phyloP scores from a whole-genome alignment of 2,797 vertebrate species.

The Sebastes kiyomatsui region DNA sequence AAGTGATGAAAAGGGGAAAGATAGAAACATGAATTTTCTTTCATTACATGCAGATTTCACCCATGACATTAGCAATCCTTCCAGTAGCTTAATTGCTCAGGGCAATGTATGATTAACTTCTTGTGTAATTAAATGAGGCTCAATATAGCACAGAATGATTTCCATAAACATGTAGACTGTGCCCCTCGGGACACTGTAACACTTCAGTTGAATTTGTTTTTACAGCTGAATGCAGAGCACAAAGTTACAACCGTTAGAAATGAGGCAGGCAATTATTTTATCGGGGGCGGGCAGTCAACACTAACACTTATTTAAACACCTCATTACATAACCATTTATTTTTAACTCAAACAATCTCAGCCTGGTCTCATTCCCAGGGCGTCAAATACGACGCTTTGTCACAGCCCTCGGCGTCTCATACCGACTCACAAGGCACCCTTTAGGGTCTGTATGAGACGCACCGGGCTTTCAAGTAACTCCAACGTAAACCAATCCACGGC shows the following conservation, averaged over 20 bases:
- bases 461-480: not conserved
- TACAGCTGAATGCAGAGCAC: conserved; percentile 24
- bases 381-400: not conserved
- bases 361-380: not conserved
- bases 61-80: conserved; percentile 24
- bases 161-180: conserved; percentile 25
- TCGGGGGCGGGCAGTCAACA: not conserved
- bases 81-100: conserved; percentile 26
- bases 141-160: conserved; percentile 7
- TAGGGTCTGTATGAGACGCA: no score
- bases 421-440: no score
- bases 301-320: conserved; percentile 3
- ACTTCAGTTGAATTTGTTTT: conserved; percentile 39
- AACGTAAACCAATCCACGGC: rapidly evolving
- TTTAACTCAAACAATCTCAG: not conserved
- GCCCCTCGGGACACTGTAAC: conserved; percentile 24
- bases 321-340: conserved; percentile 11
- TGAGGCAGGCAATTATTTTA: conserved; percentile 21
- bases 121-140: conserved; percentile 52
- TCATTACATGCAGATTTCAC: conserved; percentile 44
- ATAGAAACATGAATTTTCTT: conserved; percentile 35
- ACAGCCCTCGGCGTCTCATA: not conserved
- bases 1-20: conserved; percentile 16
- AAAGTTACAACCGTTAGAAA: conserved; percentile 21
- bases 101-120: conserved; percentile 54